Percentiles rank a stretch among this genome's conserved stretches.
phyloP scores from a whole-genome alignment of 2,113 vertebrate genomes.

The Pongo pygmaeus region DNA sequence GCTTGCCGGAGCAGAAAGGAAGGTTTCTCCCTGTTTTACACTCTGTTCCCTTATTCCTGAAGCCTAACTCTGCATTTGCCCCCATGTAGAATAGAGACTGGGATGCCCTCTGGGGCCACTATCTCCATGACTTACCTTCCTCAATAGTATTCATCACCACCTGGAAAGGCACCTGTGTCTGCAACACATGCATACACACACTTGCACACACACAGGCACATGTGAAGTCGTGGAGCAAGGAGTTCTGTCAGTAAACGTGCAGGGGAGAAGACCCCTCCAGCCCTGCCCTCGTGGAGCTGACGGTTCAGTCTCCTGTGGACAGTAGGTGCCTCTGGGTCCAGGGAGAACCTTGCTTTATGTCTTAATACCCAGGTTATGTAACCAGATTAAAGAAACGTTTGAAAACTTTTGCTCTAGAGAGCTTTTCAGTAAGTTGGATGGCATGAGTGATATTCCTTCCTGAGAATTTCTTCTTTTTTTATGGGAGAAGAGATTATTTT shows the following conservation, averaged over 20 bases:
- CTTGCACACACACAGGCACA: neutral
- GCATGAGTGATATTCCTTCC: neutral
- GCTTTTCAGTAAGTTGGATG: neutral
- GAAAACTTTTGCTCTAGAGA: neutral
- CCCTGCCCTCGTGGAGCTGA: neutral
- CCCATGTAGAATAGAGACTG: neutral
- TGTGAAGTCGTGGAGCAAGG: fast-evolving
- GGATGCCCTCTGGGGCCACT: neutral
- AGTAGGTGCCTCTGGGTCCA: neutral
- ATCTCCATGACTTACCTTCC: neutral
- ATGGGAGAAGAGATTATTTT: neutral
- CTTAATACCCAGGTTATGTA: neutral
- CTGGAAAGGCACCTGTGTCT: neutral
- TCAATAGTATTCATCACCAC: neutral
- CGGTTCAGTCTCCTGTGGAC: neutral
- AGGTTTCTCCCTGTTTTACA: neutral
- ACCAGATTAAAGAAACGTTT: neutral
- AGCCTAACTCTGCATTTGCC: neutral
- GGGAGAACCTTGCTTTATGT: neutral
- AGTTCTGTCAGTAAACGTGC: neutral
- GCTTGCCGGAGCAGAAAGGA: neutral
- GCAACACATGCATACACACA: neutral
- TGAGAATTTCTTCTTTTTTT: neutral
- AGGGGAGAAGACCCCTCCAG: too few species aligned
- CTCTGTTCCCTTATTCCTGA: neutral